Conservation (phyloP, 2,888 invertebrate species). For the Lepetodrilus schrolli region DNA sequence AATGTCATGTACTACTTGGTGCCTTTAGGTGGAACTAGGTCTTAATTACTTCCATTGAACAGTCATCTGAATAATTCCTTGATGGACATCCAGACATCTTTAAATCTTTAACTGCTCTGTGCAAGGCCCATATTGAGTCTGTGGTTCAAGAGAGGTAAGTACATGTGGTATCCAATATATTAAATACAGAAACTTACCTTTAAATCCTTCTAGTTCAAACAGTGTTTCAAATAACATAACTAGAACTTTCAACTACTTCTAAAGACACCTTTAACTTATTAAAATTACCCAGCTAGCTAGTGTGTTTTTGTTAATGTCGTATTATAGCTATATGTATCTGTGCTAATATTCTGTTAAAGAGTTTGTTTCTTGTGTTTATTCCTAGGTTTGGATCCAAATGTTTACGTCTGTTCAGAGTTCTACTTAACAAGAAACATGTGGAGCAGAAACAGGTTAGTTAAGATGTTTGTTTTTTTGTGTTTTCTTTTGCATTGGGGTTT, state of each 20-base stretch:
- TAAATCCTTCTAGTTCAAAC: no score
- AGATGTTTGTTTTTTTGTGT: background rate
- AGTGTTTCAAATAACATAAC: no score
- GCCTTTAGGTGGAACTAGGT: no score
- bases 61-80: slow-evolving; percentile 37
- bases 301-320: no score
- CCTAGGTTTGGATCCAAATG: slow-evolving; percentile 73
- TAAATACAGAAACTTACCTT: no score
- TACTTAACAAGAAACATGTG: slow-evolving; percentile 86
- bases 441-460: slow-evolving; percentile 82
- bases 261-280: no score
- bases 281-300: no score
- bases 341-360: background rate
- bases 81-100: slow-evolving; percentile 76
- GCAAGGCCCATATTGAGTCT: slow-evolving; percentile 85
- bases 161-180: no score
- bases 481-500: no score
- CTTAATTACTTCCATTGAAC: background rate
- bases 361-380: background rate
- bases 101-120: slow-evolving; percentile 82
- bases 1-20: no score
- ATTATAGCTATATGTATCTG: no score
- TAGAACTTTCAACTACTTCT: no score
- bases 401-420: slow-evolving; percentile 83
- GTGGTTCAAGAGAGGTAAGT: slow-evolving; percentile 90